Evolutionary conservation across 2,888 invertebrate genomes (phyloP).

Genomic region (Punctoribates punctum): DNA sequence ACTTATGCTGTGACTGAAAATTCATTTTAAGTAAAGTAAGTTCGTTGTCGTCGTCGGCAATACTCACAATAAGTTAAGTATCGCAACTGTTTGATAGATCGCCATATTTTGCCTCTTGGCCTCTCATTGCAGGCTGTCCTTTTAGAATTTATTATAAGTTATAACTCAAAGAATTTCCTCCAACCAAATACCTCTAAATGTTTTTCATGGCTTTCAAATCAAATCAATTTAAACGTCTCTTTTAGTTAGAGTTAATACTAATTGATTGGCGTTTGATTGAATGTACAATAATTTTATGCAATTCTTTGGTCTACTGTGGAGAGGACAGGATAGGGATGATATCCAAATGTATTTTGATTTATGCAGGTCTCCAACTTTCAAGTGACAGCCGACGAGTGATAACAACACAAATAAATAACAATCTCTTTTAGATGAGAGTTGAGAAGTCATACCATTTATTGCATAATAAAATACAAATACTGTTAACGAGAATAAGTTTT

Average conservation of each 20-base stretch:
- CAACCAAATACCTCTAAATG: background rate
- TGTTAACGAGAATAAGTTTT: no score
- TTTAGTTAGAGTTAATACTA: background rate
- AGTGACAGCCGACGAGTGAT: constrained; percentile 18
- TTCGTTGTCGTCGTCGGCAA: no score
- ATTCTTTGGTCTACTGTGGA: background rate
- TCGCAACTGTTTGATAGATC: no score
- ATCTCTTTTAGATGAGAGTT: constrained; percentile 8
- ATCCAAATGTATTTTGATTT: constrained; percentile 3
- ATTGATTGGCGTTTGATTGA: background rate
- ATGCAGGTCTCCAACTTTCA: background rate
- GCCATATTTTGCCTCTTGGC: no score
- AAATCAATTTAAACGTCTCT: background rate
- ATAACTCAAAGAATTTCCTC: background rate
- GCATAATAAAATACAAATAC: constrained; percentile 34
- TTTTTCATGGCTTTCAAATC: background rate
- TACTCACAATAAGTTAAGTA: no score
- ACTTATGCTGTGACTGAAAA: no score
- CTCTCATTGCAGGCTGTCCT: background rate
- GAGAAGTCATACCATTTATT: constrained; percentile 23
- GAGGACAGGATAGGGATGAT: background rate
- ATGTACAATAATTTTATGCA: background rate
- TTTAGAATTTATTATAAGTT: background rate
- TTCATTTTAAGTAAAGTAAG: no score
- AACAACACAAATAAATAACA: constrained; percentile 19